phyloP scores from a whole-genome alignment of 2,797 vertebrate species.

The Numenius phaeopus region DNA sequence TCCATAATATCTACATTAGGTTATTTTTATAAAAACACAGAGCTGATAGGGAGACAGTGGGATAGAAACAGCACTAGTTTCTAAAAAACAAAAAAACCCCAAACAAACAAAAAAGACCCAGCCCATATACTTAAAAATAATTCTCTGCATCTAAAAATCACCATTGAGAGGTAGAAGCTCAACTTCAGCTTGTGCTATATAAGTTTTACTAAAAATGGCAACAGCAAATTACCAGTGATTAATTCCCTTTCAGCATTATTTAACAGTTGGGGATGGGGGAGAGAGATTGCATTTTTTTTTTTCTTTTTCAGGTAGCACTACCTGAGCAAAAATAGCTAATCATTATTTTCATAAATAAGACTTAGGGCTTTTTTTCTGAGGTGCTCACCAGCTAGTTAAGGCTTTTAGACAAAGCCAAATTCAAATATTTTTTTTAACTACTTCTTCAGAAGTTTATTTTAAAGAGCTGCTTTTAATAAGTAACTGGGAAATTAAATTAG shows the following conservation, averaged over 20 bases:
- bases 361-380: not conserved
- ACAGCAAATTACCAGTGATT: not conserved
- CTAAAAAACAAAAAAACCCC: not conserved
- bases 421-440: not conserved
- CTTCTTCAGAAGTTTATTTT: not conserved
- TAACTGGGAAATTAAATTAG: rapidly evolving
- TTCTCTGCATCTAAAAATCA: not conserved
- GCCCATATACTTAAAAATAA: not conserved
- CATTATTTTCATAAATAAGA: not conserved
- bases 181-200: not conserved
- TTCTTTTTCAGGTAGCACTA: not conserved
- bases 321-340: not conserved
- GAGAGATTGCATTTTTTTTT: not conserved
- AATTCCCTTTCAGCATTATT: not conserved
- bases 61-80: not conserved
- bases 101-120: not conserved
- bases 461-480: not conserved
- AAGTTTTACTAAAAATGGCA: not conserved
- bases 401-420: not conserved
- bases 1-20: not conserved
- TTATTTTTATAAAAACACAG: not conserved
- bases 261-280: not conserved
- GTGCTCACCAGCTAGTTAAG: not conserved
- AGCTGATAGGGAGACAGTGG: not conserved
- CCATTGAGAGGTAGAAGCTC: not conserved